Evolutionary conservation across 2,888 invertebrate genomes (phyloP), one percentile per base, ranked within the genome.

Genomic region (Thecocarcelia acutangulata): DNA sequence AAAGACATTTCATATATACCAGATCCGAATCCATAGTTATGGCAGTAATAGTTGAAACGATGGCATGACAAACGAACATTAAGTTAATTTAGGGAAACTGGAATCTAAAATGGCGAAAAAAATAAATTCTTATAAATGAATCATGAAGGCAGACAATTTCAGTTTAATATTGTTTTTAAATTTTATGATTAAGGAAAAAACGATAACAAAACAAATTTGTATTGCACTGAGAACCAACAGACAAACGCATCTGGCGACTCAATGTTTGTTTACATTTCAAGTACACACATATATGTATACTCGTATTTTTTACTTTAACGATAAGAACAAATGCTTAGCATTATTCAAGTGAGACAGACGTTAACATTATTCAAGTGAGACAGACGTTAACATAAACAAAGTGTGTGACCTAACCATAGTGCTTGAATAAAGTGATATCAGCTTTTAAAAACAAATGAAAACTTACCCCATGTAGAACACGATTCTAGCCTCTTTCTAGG

Each of bases 1-100:
- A 72, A 66, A 76, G 52, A 52, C 44, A 59, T 69, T 75, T 70
- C 80, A 74, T 80, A 82, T 58, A 70, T 82, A 78, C 78, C 82
- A 69, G 78, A 66, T 78, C 78, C 78, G 70, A 54, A 21, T 59
- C 72, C 66, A 40, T 5, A 19, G 8, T 54, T n/a, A 54, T 11
- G 44, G 9, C 12, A 28, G 24, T 24, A 24, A 24, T 24, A 24
- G 24, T 37, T 58, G 15, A 48, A 24, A 6, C 17, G 24, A 6
- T 24, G 0, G 3, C 9, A 19, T 44, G 28, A 21, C 70, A 1
- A 33, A 33, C 33, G 24, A n/a, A n/a, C n/a, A n/a, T n/a, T n/a
- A n/a, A n/a, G n/a, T n/a, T n/a, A n/a, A n/a, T n/a, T n/a, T 17
- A 24, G 12, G 9, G 3, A 33, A 33, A 33, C 33, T 6, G 33